These are phyloP conservation scores for Acanthosepion lycidas DNA, from an alignment of 2,888 invertebrate species.

Conservation along the genomic window DNA sequence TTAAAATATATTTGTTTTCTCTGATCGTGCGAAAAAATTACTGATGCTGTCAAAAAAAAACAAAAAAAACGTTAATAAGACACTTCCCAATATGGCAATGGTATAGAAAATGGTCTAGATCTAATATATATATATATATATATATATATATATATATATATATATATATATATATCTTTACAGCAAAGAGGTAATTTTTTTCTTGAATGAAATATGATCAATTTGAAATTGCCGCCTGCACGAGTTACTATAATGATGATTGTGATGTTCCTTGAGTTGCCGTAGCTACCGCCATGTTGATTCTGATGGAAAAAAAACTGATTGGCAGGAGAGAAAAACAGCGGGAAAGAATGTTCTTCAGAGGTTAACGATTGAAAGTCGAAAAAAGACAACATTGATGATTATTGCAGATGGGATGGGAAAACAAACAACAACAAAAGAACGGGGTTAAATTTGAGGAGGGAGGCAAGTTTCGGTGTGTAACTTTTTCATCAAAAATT, in stretches of 20 bases:
- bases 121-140: neutral
- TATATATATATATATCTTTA: no score
- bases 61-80: neutral
- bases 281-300: neutral
- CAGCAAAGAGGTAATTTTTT: neutral
- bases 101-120: neutral
- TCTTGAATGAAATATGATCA: neutral
- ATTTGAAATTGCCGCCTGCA: neutral
- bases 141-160: no score
- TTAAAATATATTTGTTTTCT: no score
- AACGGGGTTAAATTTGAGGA: neutral
- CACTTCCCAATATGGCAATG: neutral
- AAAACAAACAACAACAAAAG: neutral
- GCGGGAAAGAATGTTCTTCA: neutral
- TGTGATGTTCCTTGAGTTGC: neutral
- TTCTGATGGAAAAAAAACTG: neutral
- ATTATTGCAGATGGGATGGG: slow-evolving; percentile 1
- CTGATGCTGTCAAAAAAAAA: neutral
- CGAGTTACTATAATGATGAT: neutral
- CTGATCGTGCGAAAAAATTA: neutral
- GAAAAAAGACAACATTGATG: neutral
- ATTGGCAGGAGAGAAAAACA: neutral
- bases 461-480: slow-evolving; percentile 33
- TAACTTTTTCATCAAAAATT: neutral
- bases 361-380: neutral